Conservation (phyloP, 2,888 invertebrate genomes). For the Erebia ligea region DNA sequence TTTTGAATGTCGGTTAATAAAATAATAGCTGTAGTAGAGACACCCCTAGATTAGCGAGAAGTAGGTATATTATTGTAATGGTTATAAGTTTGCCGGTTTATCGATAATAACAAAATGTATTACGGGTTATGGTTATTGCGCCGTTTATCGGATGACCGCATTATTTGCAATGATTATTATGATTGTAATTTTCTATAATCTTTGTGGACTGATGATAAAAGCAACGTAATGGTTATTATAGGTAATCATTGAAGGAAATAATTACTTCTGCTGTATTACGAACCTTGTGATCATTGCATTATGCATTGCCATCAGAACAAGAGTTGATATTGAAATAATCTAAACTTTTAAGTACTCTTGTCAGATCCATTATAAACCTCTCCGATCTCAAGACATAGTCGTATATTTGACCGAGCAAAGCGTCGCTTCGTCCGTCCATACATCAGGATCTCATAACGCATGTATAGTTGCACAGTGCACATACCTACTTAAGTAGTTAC, state of each 20-base stretch:
- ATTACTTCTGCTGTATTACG: neutral
- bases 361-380: no score
- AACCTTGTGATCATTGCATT: conserved; percentile 1
- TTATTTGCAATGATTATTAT: conserved; percentile 36
- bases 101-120: conserved; percentile 34
- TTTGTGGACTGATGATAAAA: conserved; percentile 26
- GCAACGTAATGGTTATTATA: neutral
- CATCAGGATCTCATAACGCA: no score
- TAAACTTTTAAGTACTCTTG: no score
- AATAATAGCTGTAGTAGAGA: neutral
- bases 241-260: conserved; percentile 4
- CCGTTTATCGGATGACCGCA: conserved; percentile 42
- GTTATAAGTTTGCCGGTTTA: conserved; percentile 26
- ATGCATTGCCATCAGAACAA: neutral
- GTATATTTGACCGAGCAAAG: no score
- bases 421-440: no score
- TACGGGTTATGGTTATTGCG: conserved; percentile 37
- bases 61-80: neutral
- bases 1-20: neutral
- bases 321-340: no score
- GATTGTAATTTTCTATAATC: conserved; percentile 18
- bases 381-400: no score
- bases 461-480: no score
- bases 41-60: conserved; percentile 23
- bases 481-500: no score